Base-by-base conservation (phyloP, 2,113 vertebrate genomes). In the Spheniscus mendiculus region DNA sequence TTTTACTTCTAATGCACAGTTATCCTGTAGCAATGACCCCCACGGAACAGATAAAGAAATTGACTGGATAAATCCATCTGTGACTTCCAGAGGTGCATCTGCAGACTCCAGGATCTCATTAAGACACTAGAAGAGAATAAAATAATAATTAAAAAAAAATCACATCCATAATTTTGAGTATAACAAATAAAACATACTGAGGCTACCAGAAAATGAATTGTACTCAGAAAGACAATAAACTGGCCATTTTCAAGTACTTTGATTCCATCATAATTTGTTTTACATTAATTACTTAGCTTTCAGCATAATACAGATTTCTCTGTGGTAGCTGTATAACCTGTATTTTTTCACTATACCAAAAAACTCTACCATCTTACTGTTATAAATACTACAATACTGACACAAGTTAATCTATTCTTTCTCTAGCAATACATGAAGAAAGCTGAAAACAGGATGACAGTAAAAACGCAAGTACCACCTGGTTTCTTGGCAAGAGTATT, bases 41-140 rank as follows among this genome's bases (percentile, higher is more conserved):
- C 99, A 99, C 0, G 99, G 99, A 71, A 99, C 98, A 9, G 99
- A 99, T 58, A 99, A 98, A 72, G 99, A 99, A 94, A 99, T 99
- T 20, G 99, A 98, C 67, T 99, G 99, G 96, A 99, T 99, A 96
- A 99, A 99, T 67, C 99, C 99, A 83, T 99, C 98, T 3, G 98
- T 99, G 81, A 99, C 99, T 98, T 99, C 99, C 96, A 99, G 97
- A 38, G 99, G 99, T 30, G 99, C 99, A 92, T 99, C 99, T 90
- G 99, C 99, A 3, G 99, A 99, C 77, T 99, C 99, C 91, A 99
- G 95, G 91, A 99, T 98, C 96, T 99, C 99, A 97, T 99, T 99
- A 90, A 99, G 98, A 87, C 99, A 99, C 99, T 99, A 94, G 38
- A 90, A 89, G 69, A 83, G 34, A 96, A 96, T 77, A 11, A 53